Percentiles rank a stretch among this genome's conserved stretches.
phyloP scores from a whole-genome alignment of 2,113 vertebrate genomes.

The Emydura subglobosa region DNA sequence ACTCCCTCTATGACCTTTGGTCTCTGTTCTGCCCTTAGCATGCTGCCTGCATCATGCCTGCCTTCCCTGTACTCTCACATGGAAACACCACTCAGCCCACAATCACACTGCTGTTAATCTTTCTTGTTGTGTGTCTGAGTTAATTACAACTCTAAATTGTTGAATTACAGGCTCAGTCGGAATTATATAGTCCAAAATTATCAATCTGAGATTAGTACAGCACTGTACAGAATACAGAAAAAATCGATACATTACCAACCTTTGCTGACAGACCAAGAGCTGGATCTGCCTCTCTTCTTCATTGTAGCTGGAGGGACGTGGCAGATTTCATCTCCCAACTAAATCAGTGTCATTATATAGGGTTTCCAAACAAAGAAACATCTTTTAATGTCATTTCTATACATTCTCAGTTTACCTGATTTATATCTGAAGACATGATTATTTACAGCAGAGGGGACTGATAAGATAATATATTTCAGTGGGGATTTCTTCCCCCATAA shows the following conservation, averaged over 20 bases:
- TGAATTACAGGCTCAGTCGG: neutral
- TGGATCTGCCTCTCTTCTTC: neutral
- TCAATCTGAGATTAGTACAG: neutral
- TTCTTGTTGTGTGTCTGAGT: neutral
- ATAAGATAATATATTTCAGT: neutral
- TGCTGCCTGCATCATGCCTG: neutral
- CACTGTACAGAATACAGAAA: neutral
- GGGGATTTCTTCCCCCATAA: neutral
- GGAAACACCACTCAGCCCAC: neutral
- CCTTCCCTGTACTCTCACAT: neutral
- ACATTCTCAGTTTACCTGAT: neutral
- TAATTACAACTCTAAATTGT: neutral
- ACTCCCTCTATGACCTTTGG: neutral
- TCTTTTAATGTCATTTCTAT: neutral
- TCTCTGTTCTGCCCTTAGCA: neutral
- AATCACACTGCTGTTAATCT: neutral
- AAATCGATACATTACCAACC: neutral
- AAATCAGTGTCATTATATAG: neutral
- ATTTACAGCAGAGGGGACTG: neutral
- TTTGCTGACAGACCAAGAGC: neutral
- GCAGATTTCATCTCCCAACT: neutral
- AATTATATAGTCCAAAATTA: neutral
- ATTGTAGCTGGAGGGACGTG: neutral
- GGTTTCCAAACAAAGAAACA: neutral
- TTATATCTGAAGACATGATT: neutral